Conservation (phyloP, 2,888 invertebrate genomes). For the Deroplatys truncata region DNA sequence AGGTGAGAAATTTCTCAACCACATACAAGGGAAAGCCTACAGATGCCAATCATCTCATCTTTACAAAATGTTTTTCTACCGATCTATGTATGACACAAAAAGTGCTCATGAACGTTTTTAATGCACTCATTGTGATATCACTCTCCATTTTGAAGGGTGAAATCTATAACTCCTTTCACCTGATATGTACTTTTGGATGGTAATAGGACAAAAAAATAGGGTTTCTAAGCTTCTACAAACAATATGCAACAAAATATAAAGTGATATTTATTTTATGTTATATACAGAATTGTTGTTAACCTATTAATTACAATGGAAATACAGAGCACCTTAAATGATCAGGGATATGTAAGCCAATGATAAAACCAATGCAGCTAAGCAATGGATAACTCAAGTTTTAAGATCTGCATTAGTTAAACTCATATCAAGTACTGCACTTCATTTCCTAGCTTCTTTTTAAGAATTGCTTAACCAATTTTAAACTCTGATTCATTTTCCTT, state of each 20-base stretch:
- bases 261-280: neutral
- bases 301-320: neutral
- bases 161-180: too few relatives aligned
- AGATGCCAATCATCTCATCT: too few relatives aligned
- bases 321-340: neutral
- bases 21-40: too few relatives aligned
- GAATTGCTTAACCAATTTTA: neutral
- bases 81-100: too few relatives aligned
- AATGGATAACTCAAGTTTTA: neutral
- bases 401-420: neutral
- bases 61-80: too few relatives aligned
- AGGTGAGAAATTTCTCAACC: too few relatives aligned
- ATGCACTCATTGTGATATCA: too few relatives aligned
- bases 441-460: neutral
- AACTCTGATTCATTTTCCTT: neutral
- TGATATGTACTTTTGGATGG: too few relatives aligned
- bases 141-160: too few relatives aligned
- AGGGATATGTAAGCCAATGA: neutral
- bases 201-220: neutral
- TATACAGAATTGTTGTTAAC: neutral
- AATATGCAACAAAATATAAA: neutral
- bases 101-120: too few relatives aligned
- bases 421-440: neutral
- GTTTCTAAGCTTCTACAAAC: neutral
- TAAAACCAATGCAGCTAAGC: neutral